Evolutionary conservation across 2,113 vertebrate genomes (phyloP).

Genomic region (Leuciscus idus): DNA sequence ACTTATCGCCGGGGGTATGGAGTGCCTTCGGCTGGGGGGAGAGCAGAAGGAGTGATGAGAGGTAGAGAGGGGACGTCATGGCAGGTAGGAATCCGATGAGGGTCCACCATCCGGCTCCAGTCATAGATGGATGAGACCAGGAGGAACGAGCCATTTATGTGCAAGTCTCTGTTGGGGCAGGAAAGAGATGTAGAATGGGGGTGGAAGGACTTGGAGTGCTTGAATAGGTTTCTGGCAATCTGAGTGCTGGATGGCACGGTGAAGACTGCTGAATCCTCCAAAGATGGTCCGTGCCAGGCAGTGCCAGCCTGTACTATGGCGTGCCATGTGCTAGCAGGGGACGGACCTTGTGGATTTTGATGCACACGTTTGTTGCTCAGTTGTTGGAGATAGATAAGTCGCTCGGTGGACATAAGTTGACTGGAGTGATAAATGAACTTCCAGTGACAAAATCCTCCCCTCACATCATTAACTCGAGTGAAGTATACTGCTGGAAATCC

Average conservation of each 20-base stretch:
- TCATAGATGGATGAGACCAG: constrained; percentile 47
- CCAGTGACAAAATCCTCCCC: constrained; percentile 8
- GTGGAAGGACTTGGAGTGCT: constrained; percentile 35
- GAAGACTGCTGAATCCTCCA: constrained; percentile 34
- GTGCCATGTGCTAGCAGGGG: constrained; percentile 19
- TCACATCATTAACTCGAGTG: constrained; percentile 25
- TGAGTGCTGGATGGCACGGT: constrained; percentile 27
- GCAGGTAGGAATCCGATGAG: neutral
- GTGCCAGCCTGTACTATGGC: neutral
- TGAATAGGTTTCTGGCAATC: constrained; percentile 44
- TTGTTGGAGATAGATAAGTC: constrained; percentile 25
- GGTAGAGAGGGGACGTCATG: neutral
- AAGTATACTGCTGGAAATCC: constrained; percentile 7
- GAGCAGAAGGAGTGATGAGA: constrained; percentile 8
- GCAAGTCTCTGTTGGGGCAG: constrained; percentile 17
- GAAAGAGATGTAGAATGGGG: constrained; percentile 24
- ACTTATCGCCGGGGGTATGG: constrained; percentile 49
- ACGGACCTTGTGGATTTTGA: constrained; percentile 35
- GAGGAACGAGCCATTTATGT: constrained; percentile 20
- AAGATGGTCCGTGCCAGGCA: constrained; percentile 20
- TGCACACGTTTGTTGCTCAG: constrained; percentile 14
- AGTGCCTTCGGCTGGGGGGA: constrained; percentile 35
- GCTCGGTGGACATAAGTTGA: constrained; percentile 13
- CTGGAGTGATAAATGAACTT: constrained; percentile 42
- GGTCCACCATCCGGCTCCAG: neutral